phyloP scores from a whole-genome alignment of 2,888 invertebrate genomes.

The Amphipyra tragopoginis region DNA sequence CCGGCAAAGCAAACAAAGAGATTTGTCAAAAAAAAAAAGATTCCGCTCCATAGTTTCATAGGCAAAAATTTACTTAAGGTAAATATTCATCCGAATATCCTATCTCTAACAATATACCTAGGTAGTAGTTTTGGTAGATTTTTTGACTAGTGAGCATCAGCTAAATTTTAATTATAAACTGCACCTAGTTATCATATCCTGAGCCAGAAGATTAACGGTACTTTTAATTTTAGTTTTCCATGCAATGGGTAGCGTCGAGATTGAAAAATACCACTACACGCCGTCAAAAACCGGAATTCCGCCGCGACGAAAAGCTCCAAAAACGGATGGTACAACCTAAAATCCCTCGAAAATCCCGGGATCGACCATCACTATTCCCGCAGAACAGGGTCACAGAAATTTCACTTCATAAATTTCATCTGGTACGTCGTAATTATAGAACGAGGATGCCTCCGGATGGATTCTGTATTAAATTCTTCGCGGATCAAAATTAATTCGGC shows the following conservation, averaged over 20 bases:
- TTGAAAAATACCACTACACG: constrained; percentile 38
- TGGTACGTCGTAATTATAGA: constrained; percentile 76
- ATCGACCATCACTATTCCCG: constrained; percentile 48
- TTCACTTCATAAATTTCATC: constrained; percentile 80
- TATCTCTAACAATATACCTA: no score
- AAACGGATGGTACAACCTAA: constrained; percentile 15
- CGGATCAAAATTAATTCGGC: constrained; percentile 56
- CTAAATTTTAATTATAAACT: no score
- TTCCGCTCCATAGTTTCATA: no score
- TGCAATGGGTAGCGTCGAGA: background rate
- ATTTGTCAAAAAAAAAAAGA: no score
- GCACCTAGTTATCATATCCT: no score
- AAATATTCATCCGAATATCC: no score
- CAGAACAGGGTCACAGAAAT: constrained; percentile 66
- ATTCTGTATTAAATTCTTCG: constrained; percentile 78
- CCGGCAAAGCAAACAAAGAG: no score
- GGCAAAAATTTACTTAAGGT: no score
- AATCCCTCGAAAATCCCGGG: constrained; percentile 29
- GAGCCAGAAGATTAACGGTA: background rate
- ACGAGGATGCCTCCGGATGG: constrained; percentile 64
- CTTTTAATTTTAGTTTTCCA: background rate
- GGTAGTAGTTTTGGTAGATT: no score
- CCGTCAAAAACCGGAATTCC: constrained; percentile 36
- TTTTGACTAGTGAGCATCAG: no score
- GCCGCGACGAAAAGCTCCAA: constrained; percentile 10